Conservation (phyloP, 2,797 vertebrate species). For the Linurgus olivaceus region DNA sequence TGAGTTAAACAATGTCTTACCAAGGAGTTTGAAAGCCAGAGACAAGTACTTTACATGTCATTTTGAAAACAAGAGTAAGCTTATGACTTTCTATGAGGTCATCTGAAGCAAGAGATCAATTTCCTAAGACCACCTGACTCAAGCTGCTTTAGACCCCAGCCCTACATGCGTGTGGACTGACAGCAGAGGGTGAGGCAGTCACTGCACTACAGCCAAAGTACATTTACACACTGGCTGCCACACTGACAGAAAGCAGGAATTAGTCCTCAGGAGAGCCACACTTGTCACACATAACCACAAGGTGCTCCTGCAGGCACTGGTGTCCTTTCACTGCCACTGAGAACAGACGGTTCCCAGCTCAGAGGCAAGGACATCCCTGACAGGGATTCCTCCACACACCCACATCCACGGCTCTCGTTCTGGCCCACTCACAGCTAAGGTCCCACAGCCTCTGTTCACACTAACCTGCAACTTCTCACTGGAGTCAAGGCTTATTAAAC, state of each 20-base stretch:
- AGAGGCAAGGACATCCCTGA: neutral
- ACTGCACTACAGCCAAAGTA: neutral
- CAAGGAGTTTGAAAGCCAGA: neutral
- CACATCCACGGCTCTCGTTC: rapidly evolving
- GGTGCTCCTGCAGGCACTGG: neutral
- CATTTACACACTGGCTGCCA: neutral
- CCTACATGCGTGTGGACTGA: rapidly evolving
- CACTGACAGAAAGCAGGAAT: neutral
- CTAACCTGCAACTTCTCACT: neutral
- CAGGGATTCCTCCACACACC: neutral
- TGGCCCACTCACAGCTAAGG: neutral
- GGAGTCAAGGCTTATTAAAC: neutral
- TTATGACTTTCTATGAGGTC: neutral
- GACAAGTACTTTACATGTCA: neutral
- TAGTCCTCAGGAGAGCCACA: neutral
- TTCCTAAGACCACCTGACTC: neutral
- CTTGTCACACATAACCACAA: neutral
- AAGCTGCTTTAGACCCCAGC: neutral
- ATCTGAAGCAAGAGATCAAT: neutral
- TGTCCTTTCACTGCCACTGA: neutral
- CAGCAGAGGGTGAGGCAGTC: neutral
- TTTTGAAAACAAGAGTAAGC: neutral
- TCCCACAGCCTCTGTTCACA: neutral
- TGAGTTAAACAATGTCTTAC: neutral
- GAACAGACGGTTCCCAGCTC: rapidly evolving